Evolutionary conservation across 1,140 invertebrate genomes (phyloP).

Genomic region (Diachasmimorpha longicaudata): DNA sequence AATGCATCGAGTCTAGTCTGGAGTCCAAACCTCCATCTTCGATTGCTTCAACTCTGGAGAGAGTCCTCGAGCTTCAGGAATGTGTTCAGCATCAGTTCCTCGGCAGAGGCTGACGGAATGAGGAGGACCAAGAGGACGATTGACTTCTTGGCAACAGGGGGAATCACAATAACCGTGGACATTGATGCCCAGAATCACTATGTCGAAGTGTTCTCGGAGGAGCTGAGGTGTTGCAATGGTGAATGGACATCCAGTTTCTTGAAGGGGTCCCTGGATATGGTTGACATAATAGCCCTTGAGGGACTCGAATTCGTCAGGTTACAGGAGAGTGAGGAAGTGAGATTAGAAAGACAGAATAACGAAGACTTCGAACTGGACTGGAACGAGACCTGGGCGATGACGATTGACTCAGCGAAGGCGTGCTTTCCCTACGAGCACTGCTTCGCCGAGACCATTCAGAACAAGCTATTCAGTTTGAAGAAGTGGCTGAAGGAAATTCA

Average conservation of each 20-base stretch:
- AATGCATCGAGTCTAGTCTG: conserved; percentile 53
- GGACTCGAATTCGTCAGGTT: conserved; percentile 70
- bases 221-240: conserved; percentile 53
- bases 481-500: conserved; percentile 90
- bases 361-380: conserved; percentile 73
- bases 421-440: conserved; percentile 92
- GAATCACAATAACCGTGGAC: conserved; percentile 51
- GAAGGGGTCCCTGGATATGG: conserved; percentile 70
- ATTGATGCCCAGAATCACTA: conserved; percentile 56
- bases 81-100: conserved; percentile 29
- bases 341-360: conserved; percentile 73
- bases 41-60: conserved; percentile 53
- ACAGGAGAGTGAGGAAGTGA: conserved; percentile 68
- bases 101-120: conserved; percentile 3
- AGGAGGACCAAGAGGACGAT: conserved; percentile 37
- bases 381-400: conserved; percentile 77
- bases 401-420: conserved; percentile 74
- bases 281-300: conserved; percentile 77
- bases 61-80: conserved; percentile 53
- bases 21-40: conserved; percentile 61
- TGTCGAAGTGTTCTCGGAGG: conserved; percentile 54
- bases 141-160: conserved; percentile 52
- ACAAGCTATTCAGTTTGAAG: conserved; percentile 86
- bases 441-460: conserved; percentile 91
- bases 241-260: conserved; percentile 56